Evolutionary conservation across 2,113 vertebrate species (phyloP).

Genomic region (Manacus vitellinus): DNA sequence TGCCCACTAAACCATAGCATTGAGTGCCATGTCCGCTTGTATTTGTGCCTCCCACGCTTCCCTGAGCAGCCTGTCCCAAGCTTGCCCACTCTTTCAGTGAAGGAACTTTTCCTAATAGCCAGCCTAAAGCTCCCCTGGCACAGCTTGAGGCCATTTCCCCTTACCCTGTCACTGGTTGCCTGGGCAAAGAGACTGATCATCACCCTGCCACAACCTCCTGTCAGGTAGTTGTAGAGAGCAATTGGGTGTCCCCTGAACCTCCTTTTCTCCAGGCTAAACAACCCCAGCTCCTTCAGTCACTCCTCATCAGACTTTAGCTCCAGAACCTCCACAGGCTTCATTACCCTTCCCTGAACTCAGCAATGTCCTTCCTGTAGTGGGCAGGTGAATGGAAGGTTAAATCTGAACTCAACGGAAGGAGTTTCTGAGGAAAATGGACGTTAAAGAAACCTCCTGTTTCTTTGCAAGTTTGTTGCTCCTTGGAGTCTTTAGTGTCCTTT

Average conservation of each 20-base stretch:
- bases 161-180: neutral
- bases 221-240: no score
- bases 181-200: neutral
- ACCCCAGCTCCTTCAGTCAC: neutral
- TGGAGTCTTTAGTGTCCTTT: neutral
- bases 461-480: neutral
- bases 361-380: neutral
- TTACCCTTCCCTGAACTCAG: neutral
- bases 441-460: neutral
- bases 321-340: neutral
- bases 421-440: neutral
- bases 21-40: neutral
- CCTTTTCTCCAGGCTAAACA: neutral
- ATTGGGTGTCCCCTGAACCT: neutral
- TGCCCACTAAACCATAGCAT: no score
- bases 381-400: neutral
- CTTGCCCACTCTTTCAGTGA: neutral
- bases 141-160: neutral
- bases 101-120: neutral
- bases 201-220: rapidly evolving
- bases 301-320: neutral
- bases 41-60: neutral
- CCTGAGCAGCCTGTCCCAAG: neutral
- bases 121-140: neutral
- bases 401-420: neutral